Conservation (phyloP, 2,888 invertebrate genomes). For the Pristionchus fissidentatus region DNA sequence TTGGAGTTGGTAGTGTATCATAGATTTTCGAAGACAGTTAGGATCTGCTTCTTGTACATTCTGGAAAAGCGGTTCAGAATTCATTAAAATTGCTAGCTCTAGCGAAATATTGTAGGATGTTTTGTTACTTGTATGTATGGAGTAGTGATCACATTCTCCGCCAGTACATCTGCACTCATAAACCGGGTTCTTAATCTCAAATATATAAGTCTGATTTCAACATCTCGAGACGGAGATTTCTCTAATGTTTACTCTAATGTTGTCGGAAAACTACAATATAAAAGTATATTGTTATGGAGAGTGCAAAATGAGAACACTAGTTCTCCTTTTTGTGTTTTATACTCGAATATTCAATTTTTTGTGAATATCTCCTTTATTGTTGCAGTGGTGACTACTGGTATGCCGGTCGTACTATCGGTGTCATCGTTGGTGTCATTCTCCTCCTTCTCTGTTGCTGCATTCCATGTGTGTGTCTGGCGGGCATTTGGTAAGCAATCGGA, state of each 20-base stretch:
- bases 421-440: slow-evolving; percentile 68
- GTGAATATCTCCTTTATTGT: slow-evolving; percentile 25
- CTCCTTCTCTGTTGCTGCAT: slow-evolving; percentile 71
- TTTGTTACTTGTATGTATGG: background rate
- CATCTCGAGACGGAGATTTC: too few species aligned
- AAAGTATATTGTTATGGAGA: background rate
- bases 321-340: background rate
- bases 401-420: slow-evolving; percentile 73
- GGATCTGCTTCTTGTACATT: too few species aligned
- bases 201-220: too few species aligned
- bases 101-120: background rate
- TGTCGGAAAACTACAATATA: too few species aligned
- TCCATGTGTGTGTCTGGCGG: slow-evolving; percentile 72
- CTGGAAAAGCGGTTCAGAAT: background rate
- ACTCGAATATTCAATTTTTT: background rate
- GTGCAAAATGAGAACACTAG: too few species aligned
- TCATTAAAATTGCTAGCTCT: background rate
- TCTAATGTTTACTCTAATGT: too few species aligned
- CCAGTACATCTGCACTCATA: too few species aligned
- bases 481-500: slow-evolving; percentile 62
- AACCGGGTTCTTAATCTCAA: too few species aligned
- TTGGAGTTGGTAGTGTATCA: background rate
- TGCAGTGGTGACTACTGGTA: slow-evolving; percentile 72
- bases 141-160: background rate
- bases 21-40: too few species aligned